Base-by-base conservation (phyloP, 2,113 vertebrate genomes). In the Melanerpes aurifrons region DNA sequence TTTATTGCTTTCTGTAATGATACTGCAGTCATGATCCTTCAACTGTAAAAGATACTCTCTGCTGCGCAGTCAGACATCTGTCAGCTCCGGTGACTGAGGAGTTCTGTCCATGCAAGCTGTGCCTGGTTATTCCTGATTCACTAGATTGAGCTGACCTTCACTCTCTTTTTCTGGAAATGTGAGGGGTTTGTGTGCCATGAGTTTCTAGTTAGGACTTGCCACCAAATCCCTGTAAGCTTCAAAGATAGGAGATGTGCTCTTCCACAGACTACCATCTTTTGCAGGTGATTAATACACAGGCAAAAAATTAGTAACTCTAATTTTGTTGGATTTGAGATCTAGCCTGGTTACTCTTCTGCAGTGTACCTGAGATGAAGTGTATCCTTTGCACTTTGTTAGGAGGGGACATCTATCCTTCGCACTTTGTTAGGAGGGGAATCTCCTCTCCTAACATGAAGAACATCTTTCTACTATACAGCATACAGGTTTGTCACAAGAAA, bases 11-110 rank as follows among this genome's bases (percentile, higher is more conserved):
- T 77, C 58, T 35, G 26, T 81, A 81, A 74, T 35, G 24, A 14
- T 57, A n/a, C 1, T 71, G 53, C 59, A n/a, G 10, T 76, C 35
- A 37, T 6, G 17, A 45, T 57, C 62, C 13, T 88, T 81, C 59
- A n/a, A 4, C 83, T 89, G 61, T 61, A 58, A 18, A 78, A 86
- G 43, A 47, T 5, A 69, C 6, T 78, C 37, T 64, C 47, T 69
- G 71, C 43, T 82, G 26, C 29, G 25, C 31, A 22, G 20, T 61
- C 62, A 67, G 63, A 57, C 37, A n/a, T 69, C 63, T 31, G 56
- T 16, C 56, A 2, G 0, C 47, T 58, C 43, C 25, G 37, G 43
- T 1, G 0, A 35, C 1, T 28, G 62, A 86, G 40, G 32, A 68
- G 16, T 56, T 75, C 35, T 0, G 3, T 21, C 62, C 5, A 1